These are phyloP conservation scores for Polymixis flavicincta DNA, from an alignment of 2,888 invertebrate genomes.

Conservation along the genomic window DNA sequence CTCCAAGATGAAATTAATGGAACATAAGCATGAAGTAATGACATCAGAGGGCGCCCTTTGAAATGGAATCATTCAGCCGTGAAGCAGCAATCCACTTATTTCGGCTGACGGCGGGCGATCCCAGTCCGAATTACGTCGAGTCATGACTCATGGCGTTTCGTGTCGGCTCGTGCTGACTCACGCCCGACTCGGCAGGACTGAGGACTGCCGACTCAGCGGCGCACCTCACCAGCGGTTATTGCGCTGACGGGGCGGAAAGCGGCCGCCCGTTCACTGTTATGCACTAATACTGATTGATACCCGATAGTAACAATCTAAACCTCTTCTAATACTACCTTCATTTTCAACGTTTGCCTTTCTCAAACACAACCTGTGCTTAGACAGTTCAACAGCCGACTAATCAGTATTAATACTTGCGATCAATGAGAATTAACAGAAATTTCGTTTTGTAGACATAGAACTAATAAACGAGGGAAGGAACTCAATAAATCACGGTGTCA, in stretches of 20 bases:
- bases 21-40: slow-evolving; percentile 76
- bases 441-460: slow-evolving; percentile 33
- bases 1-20: slow-evolving; percentile 54
- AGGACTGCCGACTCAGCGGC: slow-evolving; percentile 76
- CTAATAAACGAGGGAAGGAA: slow-evolving; percentile 48
- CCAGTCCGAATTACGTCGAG: slow-evolving; percentile 79
- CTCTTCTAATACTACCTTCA: slow-evolving; percentile 49
- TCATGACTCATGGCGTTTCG: slow-evolving; percentile 81
- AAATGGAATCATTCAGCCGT: slow-evolving; percentile 84
- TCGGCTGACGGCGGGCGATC: slow-evolving; percentile 83
- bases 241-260: slow-evolving; percentile 81
- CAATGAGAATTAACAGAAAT: slow-evolving; percentile 36
- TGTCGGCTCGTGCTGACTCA: slow-evolving; percentile 82
- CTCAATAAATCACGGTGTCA: slow-evolving; percentile 67
- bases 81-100: slow-evolving; percentile 88
- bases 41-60: slow-evolving; percentile 79
- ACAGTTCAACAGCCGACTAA: background rate
- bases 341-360: slow-evolving; percentile 11
- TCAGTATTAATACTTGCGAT: slow-evolving; percentile 22
- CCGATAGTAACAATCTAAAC: slow-evolving; percentile 75
- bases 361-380: slow-evolving; percentile 2
- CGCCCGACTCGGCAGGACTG: slow-evolving; percentile 74
- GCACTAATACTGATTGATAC: slow-evolving; percentile 84
- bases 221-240: slow-evolving; percentile 80
- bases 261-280: slow-evolving; percentile 74